phyloP scores from a whole-genome alignment of 1,140 invertebrate species.

The Dryas iulia region DNA sequence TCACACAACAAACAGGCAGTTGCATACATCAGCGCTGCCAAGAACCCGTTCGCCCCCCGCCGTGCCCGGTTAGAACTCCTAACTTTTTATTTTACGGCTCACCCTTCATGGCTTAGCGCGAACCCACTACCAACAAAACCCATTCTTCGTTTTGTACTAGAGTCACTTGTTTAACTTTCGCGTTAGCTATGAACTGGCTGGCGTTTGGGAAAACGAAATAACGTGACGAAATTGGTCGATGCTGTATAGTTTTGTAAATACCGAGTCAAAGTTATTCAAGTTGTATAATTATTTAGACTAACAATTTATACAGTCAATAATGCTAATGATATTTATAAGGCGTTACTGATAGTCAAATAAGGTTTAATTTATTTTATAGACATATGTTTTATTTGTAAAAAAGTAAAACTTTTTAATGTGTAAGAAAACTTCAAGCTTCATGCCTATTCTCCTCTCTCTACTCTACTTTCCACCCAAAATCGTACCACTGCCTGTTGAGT shows the following conservation, averaged over 20 bases:
- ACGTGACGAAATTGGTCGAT: conserved; percentile 3
- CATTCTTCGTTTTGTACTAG: conserved; percentile 32
- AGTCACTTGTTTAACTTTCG: conserved; percentile 35
- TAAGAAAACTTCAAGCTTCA: too few species aligned
- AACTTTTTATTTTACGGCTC: conserved; percentile 73
- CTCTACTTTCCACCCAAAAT: too few species aligned
- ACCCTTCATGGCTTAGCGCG: conserved; percentile 67
- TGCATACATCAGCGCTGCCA: conserved; percentile 51
- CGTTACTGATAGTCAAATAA: not conserved
- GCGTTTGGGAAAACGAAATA: conserved; percentile 26
- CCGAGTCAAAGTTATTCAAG: too few species aligned
- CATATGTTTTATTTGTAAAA: too few species aligned
- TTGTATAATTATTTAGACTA: too few species aligned
- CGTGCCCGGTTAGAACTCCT: conserved; percentile 71
- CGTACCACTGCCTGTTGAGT: too few species aligned
- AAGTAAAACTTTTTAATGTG: too few species aligned
- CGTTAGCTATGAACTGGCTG: conserved; percentile 23
- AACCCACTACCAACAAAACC: conserved; percentile 46
- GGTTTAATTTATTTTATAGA: not conserved
- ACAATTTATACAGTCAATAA: too few species aligned
- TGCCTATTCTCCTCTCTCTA: too few species aligned
- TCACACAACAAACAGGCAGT: not conserved
- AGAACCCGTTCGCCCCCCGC: conserved; percentile 66
- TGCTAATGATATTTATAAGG: not conserved
- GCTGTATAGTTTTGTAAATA: not conserved